phyloP scores from a whole-genome alignment of 2,888 invertebrate genomes.

The Melinaea marsaeus region DNA sequence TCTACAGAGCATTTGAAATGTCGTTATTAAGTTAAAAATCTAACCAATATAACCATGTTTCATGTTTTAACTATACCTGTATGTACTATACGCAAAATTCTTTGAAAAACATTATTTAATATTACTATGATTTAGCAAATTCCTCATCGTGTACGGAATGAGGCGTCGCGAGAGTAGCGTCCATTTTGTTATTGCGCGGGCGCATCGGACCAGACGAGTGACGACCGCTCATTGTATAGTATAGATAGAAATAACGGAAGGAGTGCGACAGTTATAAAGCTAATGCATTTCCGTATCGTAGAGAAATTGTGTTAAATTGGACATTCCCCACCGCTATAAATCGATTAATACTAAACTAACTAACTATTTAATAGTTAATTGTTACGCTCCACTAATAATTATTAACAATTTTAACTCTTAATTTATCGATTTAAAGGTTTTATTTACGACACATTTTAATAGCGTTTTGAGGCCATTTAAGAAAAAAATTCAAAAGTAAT shows the following conservation, averaged over 20 bases:
- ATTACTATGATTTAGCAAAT: slow-evolving; percentile 1
- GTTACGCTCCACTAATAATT: slow-evolving; percentile 19
- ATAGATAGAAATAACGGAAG: slow-evolving; percentile 49
- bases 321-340: slow-evolving; percentile 23
- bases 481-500: too few relatives aligned
- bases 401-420: background rate
- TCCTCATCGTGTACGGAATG: slow-evolving; percentile 11
- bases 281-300: slow-evolving; percentile 45
- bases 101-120: background rate
- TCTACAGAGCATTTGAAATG: too few relatives aligned
- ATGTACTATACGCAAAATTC: background rate
- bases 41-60: too few relatives aligned
- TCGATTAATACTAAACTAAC: slow-evolving; percentile 20
- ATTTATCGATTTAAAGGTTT: too few relatives aligned
- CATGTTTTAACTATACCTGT: background rate
- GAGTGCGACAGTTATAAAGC: slow-evolving; percentile 50
- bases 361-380: slow-evolving; percentile 13
- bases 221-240: slow-evolving; percentile 44
- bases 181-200: slow-evolving; percentile 44
- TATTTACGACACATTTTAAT: too few relatives aligned
- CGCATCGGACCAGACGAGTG: slow-evolving; percentile 42
- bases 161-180: slow-evolving; percentile 53
- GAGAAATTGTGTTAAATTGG: slow-evolving; percentile 25
- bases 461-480: too few relatives aligned
- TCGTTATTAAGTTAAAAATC: too few relatives aligned